Conservation (phyloP, 2,113 vertebrate species). For the Delphinus delphis region DNA sequence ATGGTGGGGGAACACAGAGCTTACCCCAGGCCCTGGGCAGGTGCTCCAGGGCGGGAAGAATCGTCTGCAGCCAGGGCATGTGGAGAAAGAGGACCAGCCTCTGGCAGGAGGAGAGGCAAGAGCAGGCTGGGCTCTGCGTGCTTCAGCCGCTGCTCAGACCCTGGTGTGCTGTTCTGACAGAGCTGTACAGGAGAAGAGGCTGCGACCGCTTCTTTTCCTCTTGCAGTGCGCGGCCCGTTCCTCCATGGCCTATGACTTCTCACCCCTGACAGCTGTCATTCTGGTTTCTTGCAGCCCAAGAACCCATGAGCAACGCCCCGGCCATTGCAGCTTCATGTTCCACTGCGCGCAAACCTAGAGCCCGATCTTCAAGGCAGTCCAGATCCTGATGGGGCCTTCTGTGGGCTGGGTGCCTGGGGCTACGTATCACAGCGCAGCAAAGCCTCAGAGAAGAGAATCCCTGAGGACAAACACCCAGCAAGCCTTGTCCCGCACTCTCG, state of each 20-base stretch:
- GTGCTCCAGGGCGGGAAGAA: neutral
- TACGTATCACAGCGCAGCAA: neutral
- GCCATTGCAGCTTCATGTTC: fast-evolving
- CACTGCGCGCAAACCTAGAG: fast-evolving
- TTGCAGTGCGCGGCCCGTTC: fast-evolving
- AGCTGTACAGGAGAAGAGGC: neutral
- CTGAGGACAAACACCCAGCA: neutral
- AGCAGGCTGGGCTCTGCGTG: neutral
- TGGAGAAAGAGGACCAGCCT: neutral
- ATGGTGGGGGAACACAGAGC: neutral
- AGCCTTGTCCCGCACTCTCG: neutral
- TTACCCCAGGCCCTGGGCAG: neutral
- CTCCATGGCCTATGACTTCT: neutral
- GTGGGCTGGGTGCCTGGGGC: neutral
- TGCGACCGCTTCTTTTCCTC: fast-evolving
- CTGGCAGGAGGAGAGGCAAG: neutral
- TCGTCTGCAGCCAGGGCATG: neutral
- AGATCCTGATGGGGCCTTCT: neutral
- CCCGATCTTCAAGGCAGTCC: fast-evolving
- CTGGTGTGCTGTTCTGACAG: neutral
- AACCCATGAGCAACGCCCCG: neutral
- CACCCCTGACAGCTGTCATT: neutral
- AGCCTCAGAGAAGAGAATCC: neutral
- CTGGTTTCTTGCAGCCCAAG: neutral
- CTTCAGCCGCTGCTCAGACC: neutral